phyloP scores from a whole-genome alignment of 1,140 invertebrate genomes.

The Anoplolepis gracilipes region DNA sequence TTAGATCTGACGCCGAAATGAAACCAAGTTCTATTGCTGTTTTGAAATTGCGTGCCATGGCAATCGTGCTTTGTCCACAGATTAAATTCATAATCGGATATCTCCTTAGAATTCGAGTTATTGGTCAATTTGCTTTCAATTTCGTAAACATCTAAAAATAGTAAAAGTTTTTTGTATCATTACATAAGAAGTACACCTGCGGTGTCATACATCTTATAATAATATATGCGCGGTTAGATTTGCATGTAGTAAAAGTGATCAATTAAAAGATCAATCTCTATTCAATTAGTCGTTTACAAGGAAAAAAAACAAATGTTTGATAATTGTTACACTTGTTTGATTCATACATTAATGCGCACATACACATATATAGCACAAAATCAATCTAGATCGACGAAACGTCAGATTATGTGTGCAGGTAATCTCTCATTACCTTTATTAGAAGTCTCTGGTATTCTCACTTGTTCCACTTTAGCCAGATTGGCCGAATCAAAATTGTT shows the following conservation, averaged over 20 bases:
- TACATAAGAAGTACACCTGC: conserved; percentile 12
- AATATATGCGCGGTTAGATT: background rate
- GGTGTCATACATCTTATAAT: background rate
- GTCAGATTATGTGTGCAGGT: too few relatives aligned
- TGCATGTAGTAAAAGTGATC: too few relatives aligned
- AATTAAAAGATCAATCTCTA: background rate
- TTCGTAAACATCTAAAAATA: conserved; percentile 68
- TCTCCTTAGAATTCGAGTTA: conserved; percentile 81
- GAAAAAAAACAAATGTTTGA: background rate
- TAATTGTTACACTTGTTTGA: background rate
- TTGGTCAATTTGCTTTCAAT: conserved; percentile 74
- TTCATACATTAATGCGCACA: background rate
- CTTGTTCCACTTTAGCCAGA: conserved; percentile 91
- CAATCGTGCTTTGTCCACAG: conserved; percentile 96
- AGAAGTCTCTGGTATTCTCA: conserved; percentile 80
- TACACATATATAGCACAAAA: background rate
- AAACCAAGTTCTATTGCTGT: conserved; percentile 97
- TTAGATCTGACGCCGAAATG: conserved; percentile 93
- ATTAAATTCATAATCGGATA: conserved; percentile 93
- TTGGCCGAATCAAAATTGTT: conserved; percentile 96
- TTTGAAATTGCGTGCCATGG: conserved; percentile 95
- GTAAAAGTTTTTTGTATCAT: conserved; percentile 34
- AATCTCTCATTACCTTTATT: conserved; percentile 74
- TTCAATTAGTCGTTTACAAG: background rate
- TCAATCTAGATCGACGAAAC: background rate